Percentiles rank a stretch among this genome's conserved stretches.
Evolutionary conservation across 2,888 invertebrate species (phyloP).

Genomic region (Podabrus alpinus): DNA sequence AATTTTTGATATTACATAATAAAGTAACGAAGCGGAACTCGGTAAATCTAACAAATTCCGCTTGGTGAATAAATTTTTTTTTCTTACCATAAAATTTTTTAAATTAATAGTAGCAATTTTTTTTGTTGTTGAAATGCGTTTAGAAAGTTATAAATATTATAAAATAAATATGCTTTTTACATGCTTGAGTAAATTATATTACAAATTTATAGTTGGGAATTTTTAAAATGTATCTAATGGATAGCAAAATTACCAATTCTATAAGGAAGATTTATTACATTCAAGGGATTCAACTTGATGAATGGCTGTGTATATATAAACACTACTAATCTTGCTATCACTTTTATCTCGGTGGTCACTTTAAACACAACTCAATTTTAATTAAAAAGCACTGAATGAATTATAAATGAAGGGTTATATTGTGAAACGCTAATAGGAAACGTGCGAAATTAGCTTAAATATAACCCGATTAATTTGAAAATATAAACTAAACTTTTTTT

Average conservation of each 20-base stretch:
- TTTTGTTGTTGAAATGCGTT: neutral
- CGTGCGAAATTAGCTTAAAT: neutral
- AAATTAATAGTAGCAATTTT: neutral
- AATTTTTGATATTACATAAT: neutral
- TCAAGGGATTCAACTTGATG: neutral
- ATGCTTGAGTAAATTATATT: neutral
- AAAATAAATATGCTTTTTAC: neutral
- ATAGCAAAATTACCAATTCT: neutral
- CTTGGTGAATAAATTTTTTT: neutral
- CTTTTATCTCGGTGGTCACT: conserved; percentile 15
- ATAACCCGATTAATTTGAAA: neutral
- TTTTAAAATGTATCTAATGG: neutral
- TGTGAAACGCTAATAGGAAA: neutral
- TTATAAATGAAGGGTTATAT: conserved; percentile 7
- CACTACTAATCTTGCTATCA: conserved; percentile 11
- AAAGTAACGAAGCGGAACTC: neutral
- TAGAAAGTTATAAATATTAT: neutral
- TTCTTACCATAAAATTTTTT: neutral
- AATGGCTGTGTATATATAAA: conserved; percentile 2
- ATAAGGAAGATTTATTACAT: neutral
- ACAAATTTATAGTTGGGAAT: neutral
- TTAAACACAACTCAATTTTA: conserved; percentile 15
- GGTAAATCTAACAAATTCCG: neutral
- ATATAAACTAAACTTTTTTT: neutral
- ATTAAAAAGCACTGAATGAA: conserved; percentile 17